phyloP scores from a whole-genome alignment of 1,140 invertebrate genomes.

The Whitmania pigra region DNA sequence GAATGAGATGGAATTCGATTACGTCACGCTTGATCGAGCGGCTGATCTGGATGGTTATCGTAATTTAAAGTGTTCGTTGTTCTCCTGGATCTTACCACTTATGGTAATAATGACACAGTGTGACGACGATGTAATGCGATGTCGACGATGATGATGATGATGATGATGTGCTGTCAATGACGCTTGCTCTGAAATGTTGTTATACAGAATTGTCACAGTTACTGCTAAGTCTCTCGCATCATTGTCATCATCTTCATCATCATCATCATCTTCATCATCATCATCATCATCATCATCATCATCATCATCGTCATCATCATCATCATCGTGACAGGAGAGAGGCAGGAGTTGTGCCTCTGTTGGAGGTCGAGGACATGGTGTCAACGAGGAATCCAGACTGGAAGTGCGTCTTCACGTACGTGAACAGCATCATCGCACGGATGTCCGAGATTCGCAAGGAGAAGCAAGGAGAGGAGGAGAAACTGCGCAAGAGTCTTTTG shows the following conservation, averaged over 20 bases:
- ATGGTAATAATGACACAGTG: too few species aligned
- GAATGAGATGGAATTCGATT: too few species aligned
- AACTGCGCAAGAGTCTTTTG: too few species aligned
- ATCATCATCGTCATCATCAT: slow-evolving; percentile 15
- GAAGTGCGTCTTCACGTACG: slow-evolving; percentile 86
- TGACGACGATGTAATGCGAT: too few species aligned
- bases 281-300: slow-evolving; percentile 13
- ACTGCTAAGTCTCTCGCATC: too few species aligned
- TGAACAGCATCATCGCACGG: slow-evolving; percentile 73
- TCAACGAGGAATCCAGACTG: slow-evolving; percentile 58
- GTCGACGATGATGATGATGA: too few species aligned
- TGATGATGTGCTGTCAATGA: too few species aligned
- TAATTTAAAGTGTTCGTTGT: too few species aligned
- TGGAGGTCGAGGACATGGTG: slow-evolving; percentile 19
- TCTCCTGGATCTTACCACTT: too few species aligned
- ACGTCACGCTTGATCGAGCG: too few species aligned
- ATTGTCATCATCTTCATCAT: slow-evolving; percentile 10
- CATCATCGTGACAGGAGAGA: background rate
- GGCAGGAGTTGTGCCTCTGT: slow-evolving; percentile 9
- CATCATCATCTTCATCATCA: background rate
- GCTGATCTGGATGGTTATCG: too few species aligned
- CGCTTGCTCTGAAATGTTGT: background rate
- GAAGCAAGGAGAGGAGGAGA: background rate
- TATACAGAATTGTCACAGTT: background rate
- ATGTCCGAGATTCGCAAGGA: slow-evolving; percentile 17